Evolutionary conservation across 1,140 invertebrate genomes (phyloP).

Genomic region (Drosophila erecta): DNA sequence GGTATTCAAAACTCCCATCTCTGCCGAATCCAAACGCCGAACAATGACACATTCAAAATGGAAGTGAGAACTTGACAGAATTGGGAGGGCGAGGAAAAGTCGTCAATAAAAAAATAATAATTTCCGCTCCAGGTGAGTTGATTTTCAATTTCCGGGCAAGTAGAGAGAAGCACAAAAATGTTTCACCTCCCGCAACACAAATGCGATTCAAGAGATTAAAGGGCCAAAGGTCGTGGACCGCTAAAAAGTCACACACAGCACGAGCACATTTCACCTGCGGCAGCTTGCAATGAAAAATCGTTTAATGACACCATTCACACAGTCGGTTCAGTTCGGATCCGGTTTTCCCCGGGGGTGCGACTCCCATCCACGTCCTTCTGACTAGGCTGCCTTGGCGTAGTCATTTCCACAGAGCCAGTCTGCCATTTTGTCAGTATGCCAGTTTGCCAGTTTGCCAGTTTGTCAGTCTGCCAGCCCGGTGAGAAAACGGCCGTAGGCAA

Average conservation of each 20-base stretch:
- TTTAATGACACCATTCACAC: slow-evolving; percentile 84
- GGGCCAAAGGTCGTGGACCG: slow-evolving; percentile 66
- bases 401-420: slow-evolving; percentile 53
- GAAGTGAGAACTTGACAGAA: slow-evolving; percentile 14
- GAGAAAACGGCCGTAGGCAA: slow-evolving; percentile 55
- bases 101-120: slow-evolving; percentile 81
- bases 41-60: slow-evolving; percentile 48
- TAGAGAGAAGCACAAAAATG: slow-evolving; percentile 40
- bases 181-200: slow-evolving; percentile 24
- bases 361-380: slow-evolving; percentile 7
- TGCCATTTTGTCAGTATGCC: slow-evolving; percentile 20
- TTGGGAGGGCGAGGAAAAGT: slow-evolving; percentile 22
- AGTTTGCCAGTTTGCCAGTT: slow-evolving; percentile 11
- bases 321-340: slow-evolving; percentile 20
- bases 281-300: slow-evolving; percentile 84
- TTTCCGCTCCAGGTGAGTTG: slow-evolving; percentile 71
- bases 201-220: slow-evolving; percentile 54
- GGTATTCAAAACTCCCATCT: slow-evolving; percentile 44
- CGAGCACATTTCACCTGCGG: slow-evolving; percentile 67
- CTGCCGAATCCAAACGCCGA: slow-evolving; percentile 12
- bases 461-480: slow-evolving; percentile 12
- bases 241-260: slow-evolving; percentile 51
- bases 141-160: slow-evolving; percentile 77
- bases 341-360: not conserved
- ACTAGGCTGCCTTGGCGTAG: slow-evolving; percentile 48